Percentiles rank a stretch among this genome's conserved stretches.
phyloP scores from a whole-genome alignment of 2,888 invertebrate genomes.

The Dynastes maya region DNA sequence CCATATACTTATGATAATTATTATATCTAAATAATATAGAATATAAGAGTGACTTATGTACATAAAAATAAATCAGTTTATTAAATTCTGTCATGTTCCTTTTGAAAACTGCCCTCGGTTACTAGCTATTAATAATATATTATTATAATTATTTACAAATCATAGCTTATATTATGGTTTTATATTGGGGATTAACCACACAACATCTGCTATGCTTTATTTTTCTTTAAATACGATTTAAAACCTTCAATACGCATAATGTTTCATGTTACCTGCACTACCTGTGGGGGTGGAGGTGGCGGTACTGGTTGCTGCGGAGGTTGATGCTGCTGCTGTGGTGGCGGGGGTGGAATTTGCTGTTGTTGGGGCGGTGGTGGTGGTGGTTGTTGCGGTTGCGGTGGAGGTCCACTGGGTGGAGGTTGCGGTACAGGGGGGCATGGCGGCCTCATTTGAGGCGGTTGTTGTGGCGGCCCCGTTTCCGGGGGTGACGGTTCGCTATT shows the following conservation, averaged over 20 bases:
- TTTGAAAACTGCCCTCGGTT: too few relatives aligned
- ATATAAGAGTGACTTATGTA: too few relatives aligned
- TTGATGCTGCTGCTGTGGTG: conserved; percentile 34
- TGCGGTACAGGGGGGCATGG: conserved; percentile 61
- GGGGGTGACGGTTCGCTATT: conserved; percentile 58
- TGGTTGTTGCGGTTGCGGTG: conserved; percentile 49
- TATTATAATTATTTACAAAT: background rate
- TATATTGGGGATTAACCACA: background rate
- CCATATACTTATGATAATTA: too few relatives aligned
- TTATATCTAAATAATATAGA: too few relatives aligned
- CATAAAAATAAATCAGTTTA: too few relatives aligned
- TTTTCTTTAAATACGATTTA: background rate
- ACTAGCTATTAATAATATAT: background rate
- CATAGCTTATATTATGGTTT: too few relatives aligned
- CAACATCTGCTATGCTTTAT: conserved; percentile 48
- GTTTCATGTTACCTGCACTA: conserved; percentile 53
- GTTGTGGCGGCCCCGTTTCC: conserved; percentile 57
- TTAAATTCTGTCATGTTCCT: too few relatives aligned
- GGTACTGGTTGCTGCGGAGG: conserved; percentile 8
- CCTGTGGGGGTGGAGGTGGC: conserved; percentile 57
- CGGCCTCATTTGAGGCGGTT: conserved; percentile 54
- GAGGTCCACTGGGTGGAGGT: conserved; percentile 52
- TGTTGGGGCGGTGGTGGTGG: conserved; percentile 55
- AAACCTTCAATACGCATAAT: background rate
- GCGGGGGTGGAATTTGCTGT: conserved; percentile 53